Evolutionary conservation across 2,113 vertebrate genomes (phyloP), one percentile per base, ranked within the genome.

Genomic region (Macquaria australasica): DNA sequence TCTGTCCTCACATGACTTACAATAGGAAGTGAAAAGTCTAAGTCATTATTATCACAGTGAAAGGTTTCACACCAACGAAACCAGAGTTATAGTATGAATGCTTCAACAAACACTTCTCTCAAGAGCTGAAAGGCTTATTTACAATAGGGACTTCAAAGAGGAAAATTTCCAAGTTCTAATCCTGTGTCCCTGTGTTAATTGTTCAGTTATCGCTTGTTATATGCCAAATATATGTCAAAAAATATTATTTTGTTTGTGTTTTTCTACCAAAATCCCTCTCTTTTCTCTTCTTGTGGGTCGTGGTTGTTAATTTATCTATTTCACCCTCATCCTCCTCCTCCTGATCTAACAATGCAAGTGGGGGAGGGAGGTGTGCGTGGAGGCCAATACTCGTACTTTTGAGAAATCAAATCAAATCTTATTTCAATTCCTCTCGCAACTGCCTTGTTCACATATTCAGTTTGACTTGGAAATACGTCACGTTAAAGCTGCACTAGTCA

Each of bases 11-110:
- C 18, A 62, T 82, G 77, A 72, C 67, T 81, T 74, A 50, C 82
- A 62, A 83, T 9, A 86, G 75, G 86, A 90, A 90, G 80, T 79
- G 56, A 87, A 87, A 86, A 79, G 53, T 66, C 50, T 39, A 21
- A 64, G 73, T 81, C 76, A 80, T 86, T 81, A 55, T 77, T 73
- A 60, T 81, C 37, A 87, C 43, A 21, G 66, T 59, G 59, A 79
- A 77, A 75, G 34, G 67, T 77, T 83, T 83, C 63, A 79, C 75
- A 82, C 63, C 28, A 41, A 60, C 14, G 66, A 82, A 85, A 66
- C 53, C 28, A 39, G 3, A 41, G 37, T 18, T 72, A 31, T 60
- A 68, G 67, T n/a, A 34, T 10, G 0, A 77, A 20, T 43, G 11
- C 25, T 73, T 62, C 59, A 34, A 20, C 60, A 82, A 41, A 67